Percentiles rank a stretch among this genome's conserved stretches.
Conservation (phyloP, 2,888 invertebrate genomes). For the Agriopis leucophaearia region DNA sequence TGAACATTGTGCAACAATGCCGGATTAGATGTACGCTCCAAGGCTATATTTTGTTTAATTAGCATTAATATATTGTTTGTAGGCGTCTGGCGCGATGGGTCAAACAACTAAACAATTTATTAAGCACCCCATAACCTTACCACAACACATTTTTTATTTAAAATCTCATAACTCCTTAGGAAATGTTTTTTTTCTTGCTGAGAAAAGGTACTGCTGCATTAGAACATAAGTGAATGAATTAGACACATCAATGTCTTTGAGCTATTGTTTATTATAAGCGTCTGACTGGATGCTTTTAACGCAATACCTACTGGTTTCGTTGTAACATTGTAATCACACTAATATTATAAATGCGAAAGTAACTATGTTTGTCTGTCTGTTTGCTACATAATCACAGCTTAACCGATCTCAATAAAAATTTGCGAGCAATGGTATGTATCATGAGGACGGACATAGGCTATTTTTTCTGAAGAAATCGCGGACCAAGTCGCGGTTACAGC, state of each 20-base stretch:
- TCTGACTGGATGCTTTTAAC: conserved; percentile 4
- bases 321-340: neutral
- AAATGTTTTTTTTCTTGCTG: neutral
- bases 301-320: neutral
- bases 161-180: neutral
- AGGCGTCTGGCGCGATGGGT: conserved; percentile 39
- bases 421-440: too few relatives aligned
- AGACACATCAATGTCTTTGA: conserved; percentile 31
- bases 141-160: neutral
- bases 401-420: too few relatives aligned
- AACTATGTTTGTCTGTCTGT: too few relatives aligned
- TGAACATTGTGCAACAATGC: conserved; percentile 57
- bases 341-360: too few relatives aligned
- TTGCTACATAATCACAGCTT: too few relatives aligned
- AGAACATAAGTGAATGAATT: conserved; percentile 24
- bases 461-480: too few relatives aligned
- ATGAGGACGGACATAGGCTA: too few relatives aligned
- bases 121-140: conserved; percentile 2
- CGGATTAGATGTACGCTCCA: conserved; percentile 57
- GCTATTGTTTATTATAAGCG: conserved; percentile 32
- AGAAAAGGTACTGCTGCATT: conserved; percentile 9
- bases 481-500: too few relatives aligned
- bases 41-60: conserved; percentile 63
- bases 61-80: conserved; percentile 54
- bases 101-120: neutral